Evolutionary conservation across 2,797 vertebrate genomes (phyloP).

Genomic region (Enoplosus armatus): DNA sequence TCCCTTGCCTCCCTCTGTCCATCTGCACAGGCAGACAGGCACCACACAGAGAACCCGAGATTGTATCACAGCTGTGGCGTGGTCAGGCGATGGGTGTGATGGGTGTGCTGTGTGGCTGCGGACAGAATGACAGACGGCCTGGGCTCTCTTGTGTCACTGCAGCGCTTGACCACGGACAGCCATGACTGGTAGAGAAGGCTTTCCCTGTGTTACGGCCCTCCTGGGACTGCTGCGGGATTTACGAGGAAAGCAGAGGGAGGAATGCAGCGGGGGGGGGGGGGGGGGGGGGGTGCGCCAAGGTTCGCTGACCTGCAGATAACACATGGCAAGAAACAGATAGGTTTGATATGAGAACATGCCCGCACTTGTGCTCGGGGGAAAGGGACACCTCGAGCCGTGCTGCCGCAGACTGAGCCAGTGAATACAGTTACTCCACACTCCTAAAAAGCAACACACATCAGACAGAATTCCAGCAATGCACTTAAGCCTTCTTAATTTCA

Average conservation of each 20-base stretch:
- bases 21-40: conserved; percentile 64
- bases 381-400: conserved; percentile 51
- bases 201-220: conserved; percentile 63
- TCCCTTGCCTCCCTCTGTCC: conserved; percentile 50
- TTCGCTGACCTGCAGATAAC: conserved; percentile 79
- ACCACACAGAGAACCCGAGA: conserved; percentile 66
- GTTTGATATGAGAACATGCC: conserved; percentile 84
- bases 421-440: conserved; percentile 52
- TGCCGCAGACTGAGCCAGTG: conserved; percentile 46
- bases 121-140: conserved; percentile 75
- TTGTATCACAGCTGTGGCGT: conserved; percentile 76
- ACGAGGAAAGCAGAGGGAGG: conserved; percentile 68
- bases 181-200: conserved; percentile 57
- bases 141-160: conserved; percentile 68
- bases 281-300: conserved; percentile 43
- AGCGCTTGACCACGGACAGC: conserved; percentile 63
- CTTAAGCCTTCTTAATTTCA: conserved; percentile 76
- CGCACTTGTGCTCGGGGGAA: conserved; percentile 73
- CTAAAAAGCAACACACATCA: conserved; percentile 71
- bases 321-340: conserved; percentile 84
- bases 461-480: conserved; percentile 78
- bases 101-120: conserved; percentile 66
- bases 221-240: conserved; percentile 66
- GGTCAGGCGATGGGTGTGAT: conserved; percentile 63
- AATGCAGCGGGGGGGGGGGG: conserved; percentile 65